These are phyloP conservation scores for Drosophila sucinea DNA, from an alignment of 1,140 invertebrate species.

Conservation along the genomic window DNA sequence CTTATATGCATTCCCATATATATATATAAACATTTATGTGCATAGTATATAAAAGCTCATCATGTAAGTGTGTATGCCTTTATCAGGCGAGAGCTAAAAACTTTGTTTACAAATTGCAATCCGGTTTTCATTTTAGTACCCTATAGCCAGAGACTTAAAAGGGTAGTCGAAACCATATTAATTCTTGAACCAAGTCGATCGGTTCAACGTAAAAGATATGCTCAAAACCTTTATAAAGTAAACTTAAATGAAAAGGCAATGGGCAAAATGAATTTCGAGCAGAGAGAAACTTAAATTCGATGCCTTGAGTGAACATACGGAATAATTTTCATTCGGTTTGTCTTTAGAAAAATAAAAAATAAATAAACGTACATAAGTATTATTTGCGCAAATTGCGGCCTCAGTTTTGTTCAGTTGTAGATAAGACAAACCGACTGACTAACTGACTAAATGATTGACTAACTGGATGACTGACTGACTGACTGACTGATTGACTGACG, in stretches of 20 bases:
- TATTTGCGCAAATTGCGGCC: slow-evolving; percentile 77
- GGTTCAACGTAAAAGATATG: no score
- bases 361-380: slow-evolving; percentile 49
- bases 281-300: background rate
- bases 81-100: slow-evolving; percentile 59
- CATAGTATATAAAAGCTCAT: background rate
- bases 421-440: slow-evolving; percentile 31
- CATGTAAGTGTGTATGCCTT: slow-evolving; percentile 16
- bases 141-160: background rate
- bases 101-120: slow-evolving; percentile 69
- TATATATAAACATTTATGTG: slow-evolving; percentile 10
- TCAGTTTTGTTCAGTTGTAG: slow-evolving; percentile 54
- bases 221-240: no score
- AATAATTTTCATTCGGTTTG: slow-evolving; percentile 26
- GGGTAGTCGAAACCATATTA: background rate
- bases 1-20: slow-evolving; percentile 15
- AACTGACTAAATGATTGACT: slow-evolving; percentile 16
- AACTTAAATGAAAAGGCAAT: no score
- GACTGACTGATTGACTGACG: slow-evolving; percentile 26
- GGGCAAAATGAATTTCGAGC: background rate
- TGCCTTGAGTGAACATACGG: background rate
- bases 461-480: slow-evolving; percentile 9
- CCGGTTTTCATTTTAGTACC: slow-evolving; percentile 4
- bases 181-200: no score
- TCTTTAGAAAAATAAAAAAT: slow-evolving; percentile 52